Conservation (phyloP, 2,888 invertebrate species). For the Sphaeridia pumilis region DNA sequence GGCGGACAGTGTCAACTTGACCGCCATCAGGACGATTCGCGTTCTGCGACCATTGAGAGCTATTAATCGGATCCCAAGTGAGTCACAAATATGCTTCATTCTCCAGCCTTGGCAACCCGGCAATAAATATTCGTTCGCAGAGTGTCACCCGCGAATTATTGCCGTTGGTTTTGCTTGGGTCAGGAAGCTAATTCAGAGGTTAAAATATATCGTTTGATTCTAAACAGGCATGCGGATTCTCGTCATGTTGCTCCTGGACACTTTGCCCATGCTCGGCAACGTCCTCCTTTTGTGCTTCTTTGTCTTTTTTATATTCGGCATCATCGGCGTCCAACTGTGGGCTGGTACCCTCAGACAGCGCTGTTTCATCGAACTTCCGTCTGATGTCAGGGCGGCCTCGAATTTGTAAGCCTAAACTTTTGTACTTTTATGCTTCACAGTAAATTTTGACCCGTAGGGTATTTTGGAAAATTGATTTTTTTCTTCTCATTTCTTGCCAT, state of each 20-base stretch:
- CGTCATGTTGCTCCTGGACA: constrained; percentile 96
- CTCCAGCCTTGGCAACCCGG: too few relatives aligned
- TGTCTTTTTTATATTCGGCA: constrained; percentile 99
- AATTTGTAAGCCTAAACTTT: constrained; percentile 46
- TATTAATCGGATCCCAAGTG: constrained; percentile 99
- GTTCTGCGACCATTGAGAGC: constrained; percentile 92
- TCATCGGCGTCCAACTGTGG: constrained; percentile 99
- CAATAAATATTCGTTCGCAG: too few relatives aligned
- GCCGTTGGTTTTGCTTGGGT: too few relatives aligned
- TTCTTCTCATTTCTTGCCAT: too few relatives aligned
- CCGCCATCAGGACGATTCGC: constrained; percentile 94
- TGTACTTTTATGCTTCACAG: too few relatives aligned
- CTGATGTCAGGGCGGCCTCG: constrained; percentile 59
- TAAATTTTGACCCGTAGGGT: too few relatives aligned
- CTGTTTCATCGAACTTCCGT: constrained; percentile 67
- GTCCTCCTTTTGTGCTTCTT: constrained; percentile 98
- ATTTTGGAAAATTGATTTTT: too few relatives aligned
- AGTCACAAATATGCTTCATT: too few relatives aligned
- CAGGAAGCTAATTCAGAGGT: too few relatives aligned
- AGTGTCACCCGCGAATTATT: too few relatives aligned
- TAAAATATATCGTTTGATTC: too few relatives aligned
- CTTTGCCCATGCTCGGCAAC: constrained; percentile 98
- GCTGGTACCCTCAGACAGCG: constrained; percentile 92
- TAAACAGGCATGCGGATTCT: constrained; percentile 96
- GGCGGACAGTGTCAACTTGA: constrained; percentile 94